These are phyloP conservation scores for Monoplex corrugatus DNA, from an alignment of 2,888 invertebrate species.

Conservation along the genomic window DNA sequence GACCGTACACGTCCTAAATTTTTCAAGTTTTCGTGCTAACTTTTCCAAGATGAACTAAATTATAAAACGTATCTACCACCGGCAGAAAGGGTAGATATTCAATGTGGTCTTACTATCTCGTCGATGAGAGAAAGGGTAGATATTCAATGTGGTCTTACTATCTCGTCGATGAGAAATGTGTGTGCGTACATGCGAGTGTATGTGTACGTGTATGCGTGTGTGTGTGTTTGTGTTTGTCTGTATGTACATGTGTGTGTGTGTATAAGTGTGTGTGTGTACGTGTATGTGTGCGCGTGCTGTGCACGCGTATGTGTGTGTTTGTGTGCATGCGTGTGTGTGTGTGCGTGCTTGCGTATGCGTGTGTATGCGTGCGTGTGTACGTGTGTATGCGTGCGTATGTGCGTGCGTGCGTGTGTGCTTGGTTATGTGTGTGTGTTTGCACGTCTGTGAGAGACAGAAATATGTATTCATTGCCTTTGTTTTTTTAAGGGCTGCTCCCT, in stretches of 20 bases:
- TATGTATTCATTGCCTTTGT: no score
- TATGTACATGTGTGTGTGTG: background rate
- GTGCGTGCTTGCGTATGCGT: slow-evolving; percentile 21
- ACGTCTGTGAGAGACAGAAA: background rate
- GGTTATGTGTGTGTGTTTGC: slow-evolving; percentile 24
- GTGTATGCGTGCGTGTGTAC: slow-evolving; percentile 2
- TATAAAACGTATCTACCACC: background rate
- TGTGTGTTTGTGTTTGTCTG: background rate
- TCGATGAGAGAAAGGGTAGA: no score
- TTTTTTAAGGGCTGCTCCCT: no score
- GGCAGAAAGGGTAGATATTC: background rate
- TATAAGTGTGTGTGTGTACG: background rate
- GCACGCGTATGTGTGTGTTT: background rate
- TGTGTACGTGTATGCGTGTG: background rate
- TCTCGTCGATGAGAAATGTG: no score
- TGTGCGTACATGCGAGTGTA: no score
- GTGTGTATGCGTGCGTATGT: slow-evolving; percentile 3
- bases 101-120: background rate
- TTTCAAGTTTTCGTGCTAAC: no score
- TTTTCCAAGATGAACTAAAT: no score
- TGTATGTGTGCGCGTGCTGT: slow-evolving; percentile 6
- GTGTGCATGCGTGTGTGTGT: slow-evolving; percentile 18
- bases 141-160: no score
- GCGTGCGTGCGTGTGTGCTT: slow-evolving; percentile 16
- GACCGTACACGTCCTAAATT: no score